Conservation (phyloP, 2,797 vertebrate species). For the Gastrophryne carolinensis region DNA sequence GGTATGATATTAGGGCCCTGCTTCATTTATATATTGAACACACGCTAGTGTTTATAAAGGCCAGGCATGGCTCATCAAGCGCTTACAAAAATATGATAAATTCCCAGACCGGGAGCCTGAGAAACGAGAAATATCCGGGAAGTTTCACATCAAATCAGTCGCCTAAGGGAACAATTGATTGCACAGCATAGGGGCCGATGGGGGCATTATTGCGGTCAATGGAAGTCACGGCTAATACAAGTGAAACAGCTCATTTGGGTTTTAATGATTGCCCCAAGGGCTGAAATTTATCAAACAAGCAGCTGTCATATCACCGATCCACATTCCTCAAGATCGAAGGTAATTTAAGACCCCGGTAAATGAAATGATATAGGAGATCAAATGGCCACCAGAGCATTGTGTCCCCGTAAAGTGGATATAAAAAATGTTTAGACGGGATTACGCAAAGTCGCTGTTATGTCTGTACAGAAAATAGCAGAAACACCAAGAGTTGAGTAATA, state of each 20-base stretch:
- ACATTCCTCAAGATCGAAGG: not conserved
- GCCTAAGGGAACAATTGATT: constrained; percentile 21
- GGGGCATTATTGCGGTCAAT: constrained; percentile 33
- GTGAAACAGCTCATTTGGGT: constrained; percentile 10
- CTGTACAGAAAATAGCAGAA: no score
- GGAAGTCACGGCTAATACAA: constrained; percentile 21
- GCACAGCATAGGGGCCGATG: not conserved
- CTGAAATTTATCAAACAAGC: constrained; percentile 11
- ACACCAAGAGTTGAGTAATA: no score
- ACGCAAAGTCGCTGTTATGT: no score
- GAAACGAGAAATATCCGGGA: no score
- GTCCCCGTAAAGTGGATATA: no score
- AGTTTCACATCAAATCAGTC: not conserved
- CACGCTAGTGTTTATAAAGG: no score
- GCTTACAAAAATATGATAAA: no score
- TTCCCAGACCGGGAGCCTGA: no score
- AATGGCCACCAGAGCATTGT: not conserved
- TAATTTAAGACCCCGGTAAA: not conserved
- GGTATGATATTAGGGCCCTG: no score
- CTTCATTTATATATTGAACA: no score
- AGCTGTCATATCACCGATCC: not conserved
- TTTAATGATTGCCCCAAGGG: constrained; percentile 28
- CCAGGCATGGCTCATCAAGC: no score
- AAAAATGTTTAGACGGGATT: no score
- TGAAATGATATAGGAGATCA: not conserved